Evolutionary conservation across 2,797 vertebrate genomes (phyloP).

Genomic region (Salmo trutta): DNA sequence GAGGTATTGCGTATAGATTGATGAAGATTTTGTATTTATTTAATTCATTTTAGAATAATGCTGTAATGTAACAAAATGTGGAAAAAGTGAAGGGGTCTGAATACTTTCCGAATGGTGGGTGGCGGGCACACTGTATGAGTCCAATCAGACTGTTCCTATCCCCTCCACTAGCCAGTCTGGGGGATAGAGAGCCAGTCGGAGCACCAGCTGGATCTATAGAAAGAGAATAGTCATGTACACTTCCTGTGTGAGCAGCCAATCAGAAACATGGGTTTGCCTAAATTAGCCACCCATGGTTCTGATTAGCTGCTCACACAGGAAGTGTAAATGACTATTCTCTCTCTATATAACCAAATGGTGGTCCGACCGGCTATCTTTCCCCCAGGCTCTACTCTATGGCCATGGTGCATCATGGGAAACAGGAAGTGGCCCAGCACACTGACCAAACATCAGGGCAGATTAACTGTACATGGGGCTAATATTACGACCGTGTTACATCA

Average conservation of each 20-base stretch:
- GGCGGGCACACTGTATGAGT: background rate
- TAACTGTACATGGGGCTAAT: constrained; percentile 25
- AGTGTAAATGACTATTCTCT: background rate
- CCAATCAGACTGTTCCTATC: constrained; percentile 45
- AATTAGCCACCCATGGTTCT: background rate
- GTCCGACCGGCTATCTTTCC: background rate
- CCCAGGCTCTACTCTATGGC: background rate
- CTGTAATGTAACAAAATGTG: too few species aligned
- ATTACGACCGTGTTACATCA: constrained; percentile 13
- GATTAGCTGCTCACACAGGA: background rate
- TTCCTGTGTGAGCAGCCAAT: background rate
- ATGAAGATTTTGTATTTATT: too few species aligned
- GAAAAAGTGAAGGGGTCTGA: too few species aligned
- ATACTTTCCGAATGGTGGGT: too few species aligned
- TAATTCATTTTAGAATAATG: too few species aligned
- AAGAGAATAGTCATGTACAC: background rate
- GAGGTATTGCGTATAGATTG: too few species aligned
- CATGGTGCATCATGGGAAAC: constrained; percentile 31
- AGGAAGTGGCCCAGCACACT: constrained; percentile 17
- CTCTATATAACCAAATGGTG: too few species aligned
- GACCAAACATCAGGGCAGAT: constrained; percentile 18
- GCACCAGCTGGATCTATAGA: background rate
- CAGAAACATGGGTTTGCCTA: background rate
- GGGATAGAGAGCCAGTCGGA: background rate
- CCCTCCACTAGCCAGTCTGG: constrained; percentile 20